phyloP scores from a whole-genome alignment of 2,797 vertebrate genomes.

The Amniataba percoides region DNA sequence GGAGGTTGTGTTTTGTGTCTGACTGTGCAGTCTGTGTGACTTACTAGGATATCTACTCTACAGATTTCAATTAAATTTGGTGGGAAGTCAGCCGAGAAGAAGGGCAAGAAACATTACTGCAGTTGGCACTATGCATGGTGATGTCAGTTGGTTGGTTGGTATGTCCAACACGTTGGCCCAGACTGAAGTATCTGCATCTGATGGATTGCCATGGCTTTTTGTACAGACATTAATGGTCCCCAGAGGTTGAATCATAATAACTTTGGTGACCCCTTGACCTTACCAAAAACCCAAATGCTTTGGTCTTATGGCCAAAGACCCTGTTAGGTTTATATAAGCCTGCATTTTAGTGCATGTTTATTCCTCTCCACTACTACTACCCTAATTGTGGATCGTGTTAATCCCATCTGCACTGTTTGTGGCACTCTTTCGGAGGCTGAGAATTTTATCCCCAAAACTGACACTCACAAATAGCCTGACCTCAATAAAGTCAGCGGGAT shows the following conservation, averaged over 20 bases:
- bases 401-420: neutral
- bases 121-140: neutral
- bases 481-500: neutral
- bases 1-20: conserved; percentile 5
- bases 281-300: neutral
- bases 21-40: conserved; percentile 11
- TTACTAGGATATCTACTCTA: neutral
- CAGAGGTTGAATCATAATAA: neutral
- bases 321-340: neutral
- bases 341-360: neutral
- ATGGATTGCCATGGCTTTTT: neutral
- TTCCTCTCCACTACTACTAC: neutral
- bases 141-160: neutral
- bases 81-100: neutral
- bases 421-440: neutral
- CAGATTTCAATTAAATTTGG: conserved; percentile 13
- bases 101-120: neutral
- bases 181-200: neutral
- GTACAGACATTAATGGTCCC: neutral
- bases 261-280: neutral
- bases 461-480: neutral
- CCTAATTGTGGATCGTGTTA: neutral
- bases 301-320: no score
- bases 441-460: neutral
- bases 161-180: neutral